Evolutionary conservation across 2,888 invertebrate genomes (phyloP).

Genomic region (Brachypterus glaber): DNA sequence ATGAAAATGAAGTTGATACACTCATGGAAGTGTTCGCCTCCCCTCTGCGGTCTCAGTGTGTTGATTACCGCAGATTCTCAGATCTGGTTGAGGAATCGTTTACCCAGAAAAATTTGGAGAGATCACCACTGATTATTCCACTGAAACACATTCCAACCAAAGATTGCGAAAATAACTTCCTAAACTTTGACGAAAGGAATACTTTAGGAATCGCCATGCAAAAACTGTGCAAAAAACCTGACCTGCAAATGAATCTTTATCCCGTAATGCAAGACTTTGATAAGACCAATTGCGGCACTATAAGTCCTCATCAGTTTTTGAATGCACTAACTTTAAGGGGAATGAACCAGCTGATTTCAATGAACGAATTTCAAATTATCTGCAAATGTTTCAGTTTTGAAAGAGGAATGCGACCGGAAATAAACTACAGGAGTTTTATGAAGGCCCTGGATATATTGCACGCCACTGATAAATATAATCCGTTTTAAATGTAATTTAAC

Average conservation of each 20-base stretch:
- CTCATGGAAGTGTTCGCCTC: slow-evolving; percentile 65
- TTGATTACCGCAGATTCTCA: slow-evolving; percentile 62
- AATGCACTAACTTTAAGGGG: slow-evolving; percentile 56
- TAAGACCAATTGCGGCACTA: slow-evolving; percentile 54
- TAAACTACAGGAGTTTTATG: slow-evolving; percentile 63
- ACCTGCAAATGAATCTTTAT: slow-evolving; percentile 58
- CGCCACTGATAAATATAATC: slow-evolving; percentile 46
- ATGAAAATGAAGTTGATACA: slow-evolving; percentile 57
- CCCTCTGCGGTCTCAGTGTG: slow-evolving; percentile 47
- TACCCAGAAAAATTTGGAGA: slow-evolving; percentile 53
- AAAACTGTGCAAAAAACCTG: slow-evolving; percentile 56
- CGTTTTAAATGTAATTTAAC: too few species aligned
- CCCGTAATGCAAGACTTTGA: slow-evolving; percentile 61
- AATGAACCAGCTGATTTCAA: slow-evolving; percentile 54
- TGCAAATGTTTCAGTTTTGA: slow-evolving; percentile 65
- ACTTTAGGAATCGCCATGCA: slow-evolving; percentile 54
- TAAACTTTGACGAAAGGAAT: slow-evolving; percentile 64
- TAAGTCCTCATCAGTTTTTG: slow-evolving; percentile 53
- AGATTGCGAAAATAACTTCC: slow-evolving; percentile 54
- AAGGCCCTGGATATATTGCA: slow-evolving; percentile 56
- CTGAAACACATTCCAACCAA: slow-evolving; percentile 59
- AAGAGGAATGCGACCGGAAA: slow-evolving; percentile 51
- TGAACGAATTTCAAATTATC: slow-evolving; percentile 57
- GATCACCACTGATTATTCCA: slow-evolving; percentile 58
- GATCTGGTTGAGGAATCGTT: slow-evolving; percentile 60